Percentiles rank a stretch among this genome's conserved stretches.
phyloP scores from a whole-genome alignment of 2,113 vertebrate genomes.

The Alouatta palliata region DNA sequence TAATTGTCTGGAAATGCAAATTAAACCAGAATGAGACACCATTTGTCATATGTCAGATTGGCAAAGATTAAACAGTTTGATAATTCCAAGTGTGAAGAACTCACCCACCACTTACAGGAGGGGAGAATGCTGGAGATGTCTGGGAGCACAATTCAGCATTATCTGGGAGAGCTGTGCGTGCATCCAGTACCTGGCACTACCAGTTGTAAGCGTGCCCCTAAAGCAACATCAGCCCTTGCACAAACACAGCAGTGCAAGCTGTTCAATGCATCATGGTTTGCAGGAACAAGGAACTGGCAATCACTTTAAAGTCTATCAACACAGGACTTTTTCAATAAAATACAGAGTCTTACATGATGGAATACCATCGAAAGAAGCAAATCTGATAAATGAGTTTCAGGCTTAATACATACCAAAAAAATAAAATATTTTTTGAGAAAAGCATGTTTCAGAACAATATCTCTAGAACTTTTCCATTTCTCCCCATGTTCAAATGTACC shows the following conservation, averaged over 20 bases:
- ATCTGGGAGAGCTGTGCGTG: accelerated
- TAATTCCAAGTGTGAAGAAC: not conserved
- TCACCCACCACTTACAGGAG: no score
- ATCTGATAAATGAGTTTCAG: not conserved
- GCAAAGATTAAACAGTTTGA: not conserved
- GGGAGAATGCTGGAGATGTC: accelerated
- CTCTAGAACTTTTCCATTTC: not conserved
- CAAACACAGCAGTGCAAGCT: not conserved
- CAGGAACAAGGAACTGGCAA: not conserved
- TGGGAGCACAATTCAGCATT: accelerated
- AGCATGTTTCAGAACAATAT: not conserved
- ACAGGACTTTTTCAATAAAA: not conserved
- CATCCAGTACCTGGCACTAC: accelerated
- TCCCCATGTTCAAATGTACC: not conserved
- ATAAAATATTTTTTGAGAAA: not conserved
- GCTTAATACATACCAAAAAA: not conserved
- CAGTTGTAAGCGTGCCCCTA: accelerated
- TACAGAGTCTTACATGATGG: no score
- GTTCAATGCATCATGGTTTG: accelerated
- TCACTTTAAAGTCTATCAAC: not conserved
- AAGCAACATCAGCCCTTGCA: accelerated
- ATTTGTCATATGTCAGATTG: not conserved
- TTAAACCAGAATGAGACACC: not conserved
- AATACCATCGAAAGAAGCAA: not conserved
- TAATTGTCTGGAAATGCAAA: not conserved